Conservation (phyloP, 2,888 invertebrate species). For the Drosophila nigricruria region DNA sequence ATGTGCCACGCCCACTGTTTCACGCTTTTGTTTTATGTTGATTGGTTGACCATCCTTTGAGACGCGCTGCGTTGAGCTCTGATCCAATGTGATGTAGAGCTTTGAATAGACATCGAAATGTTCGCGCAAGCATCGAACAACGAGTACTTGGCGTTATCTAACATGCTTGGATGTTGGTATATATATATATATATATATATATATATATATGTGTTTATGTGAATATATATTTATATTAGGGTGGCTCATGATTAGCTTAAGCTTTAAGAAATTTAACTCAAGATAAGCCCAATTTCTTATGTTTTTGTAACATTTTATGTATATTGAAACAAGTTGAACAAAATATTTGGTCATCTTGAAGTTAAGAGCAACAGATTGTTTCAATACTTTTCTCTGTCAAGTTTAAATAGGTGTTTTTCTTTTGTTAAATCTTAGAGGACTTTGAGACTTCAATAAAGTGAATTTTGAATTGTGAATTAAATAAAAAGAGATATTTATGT, state of each 20-base stretch:
- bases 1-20: slow-evolving; percentile 40
- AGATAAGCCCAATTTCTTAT: neutral
- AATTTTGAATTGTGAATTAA: no score
- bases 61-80: slow-evolving; percentile 6
- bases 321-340: no score
- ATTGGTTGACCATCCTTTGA: slow-evolving; percentile 61
- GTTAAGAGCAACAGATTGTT: no score
- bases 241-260: neutral
- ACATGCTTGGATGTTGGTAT: neutral
- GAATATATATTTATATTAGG: neutral
- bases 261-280: neutral
- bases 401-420: no score
- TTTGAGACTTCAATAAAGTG: no score
- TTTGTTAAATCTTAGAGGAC: no score
- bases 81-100: slow-evolving; percentile 14
- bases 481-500: no score
- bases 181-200: neutral
- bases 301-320: neutral
- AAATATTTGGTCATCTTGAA: no score
- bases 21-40: slow-evolving; percentile 76
- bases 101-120: slow-evolving; percentile 34
- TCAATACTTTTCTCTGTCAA: no score
- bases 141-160: slow-evolving; percentile 13
- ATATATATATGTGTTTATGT: neutral
- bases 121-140: slow-evolving; percentile 20